Conservation (phyloP, 2,888 invertebrate species). For the Sarcophaga carnaria region DNA sequence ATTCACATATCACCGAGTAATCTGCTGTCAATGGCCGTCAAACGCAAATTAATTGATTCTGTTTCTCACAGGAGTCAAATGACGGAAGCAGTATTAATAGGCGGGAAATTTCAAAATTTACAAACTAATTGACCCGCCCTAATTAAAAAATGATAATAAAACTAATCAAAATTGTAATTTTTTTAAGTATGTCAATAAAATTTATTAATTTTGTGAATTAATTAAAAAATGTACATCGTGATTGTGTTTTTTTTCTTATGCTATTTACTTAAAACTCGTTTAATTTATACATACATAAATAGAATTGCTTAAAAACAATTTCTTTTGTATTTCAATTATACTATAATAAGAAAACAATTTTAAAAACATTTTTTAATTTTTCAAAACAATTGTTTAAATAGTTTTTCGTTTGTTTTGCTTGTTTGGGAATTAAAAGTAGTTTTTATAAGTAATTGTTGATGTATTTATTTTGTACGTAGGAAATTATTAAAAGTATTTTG, state of each 20-base stretch:
- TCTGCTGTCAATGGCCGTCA: too few relatives aligned
- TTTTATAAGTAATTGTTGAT: constrained; percentile 16
- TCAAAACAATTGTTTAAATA: constrained; percentile 18
- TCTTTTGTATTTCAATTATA: constrained; percentile 29
- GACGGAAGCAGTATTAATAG: too few relatives aligned
- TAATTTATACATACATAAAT: constrained; percentile 42
- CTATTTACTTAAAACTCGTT: constrained; percentile 30
- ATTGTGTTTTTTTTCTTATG: constrained; percentile 37
- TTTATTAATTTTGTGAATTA: constrained; percentile 59
- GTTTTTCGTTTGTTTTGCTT: background rate
- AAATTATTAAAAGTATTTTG: constrained; percentile 32
- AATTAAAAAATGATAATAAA: background rate
- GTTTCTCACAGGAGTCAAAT: too few relatives aligned
- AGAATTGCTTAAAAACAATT: constrained; percentile 41
- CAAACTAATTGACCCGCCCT: too few relatives aligned
- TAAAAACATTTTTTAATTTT: background rate
- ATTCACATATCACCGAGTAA: too few relatives aligned
- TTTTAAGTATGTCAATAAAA: constrained; percentile 56
- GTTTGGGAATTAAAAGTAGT: background rate
- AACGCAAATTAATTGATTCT: too few relatives aligned
- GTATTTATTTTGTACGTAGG: constrained; percentile 49
- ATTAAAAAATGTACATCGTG: constrained; percentile 60
- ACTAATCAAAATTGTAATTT: background rate
- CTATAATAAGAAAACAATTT: constrained; percentile 31
- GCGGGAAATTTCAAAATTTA: too few relatives aligned